A percentile compares a stretch with the other conserved stretches of the same genome.
Conservation (phyloP, 1,140 invertebrate species). For the Wasmannia auropunctata region DNA sequence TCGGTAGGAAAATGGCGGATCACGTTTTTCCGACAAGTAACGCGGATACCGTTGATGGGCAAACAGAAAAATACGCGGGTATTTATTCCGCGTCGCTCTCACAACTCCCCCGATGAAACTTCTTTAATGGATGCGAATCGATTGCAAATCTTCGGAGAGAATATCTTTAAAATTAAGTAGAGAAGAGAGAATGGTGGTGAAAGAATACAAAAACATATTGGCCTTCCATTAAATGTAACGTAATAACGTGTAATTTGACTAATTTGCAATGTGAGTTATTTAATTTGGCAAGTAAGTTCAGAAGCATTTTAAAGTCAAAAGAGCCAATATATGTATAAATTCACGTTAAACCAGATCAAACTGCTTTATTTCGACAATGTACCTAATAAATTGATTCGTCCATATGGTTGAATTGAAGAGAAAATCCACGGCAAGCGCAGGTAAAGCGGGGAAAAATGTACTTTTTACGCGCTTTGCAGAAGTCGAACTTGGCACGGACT, state of each 20-base stretch:
- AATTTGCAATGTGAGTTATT: not conserved
- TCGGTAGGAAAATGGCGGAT: conserved; percentile 12
- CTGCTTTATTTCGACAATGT: not conserved
- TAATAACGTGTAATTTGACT: no score
- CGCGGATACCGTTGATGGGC: not conserved
- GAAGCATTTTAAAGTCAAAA: not conserved
- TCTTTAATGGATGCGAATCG: conserved; percentile 30
- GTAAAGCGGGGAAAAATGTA: not conserved
- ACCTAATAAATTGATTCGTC: conserved; percentile 13
- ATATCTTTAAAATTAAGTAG: not conserved
- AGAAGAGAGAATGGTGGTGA: not conserved
- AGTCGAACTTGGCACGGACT: not conserved
- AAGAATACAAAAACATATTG: not conserved
- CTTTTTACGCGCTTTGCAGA: conserved; percentile 3
- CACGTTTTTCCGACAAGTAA: conserved; percentile 11
- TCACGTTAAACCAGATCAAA: not conserved
- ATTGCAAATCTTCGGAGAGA: not conserved
- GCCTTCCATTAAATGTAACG: not conserved
- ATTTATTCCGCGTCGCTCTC: conserved; percentile 7
- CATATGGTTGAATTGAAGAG: not conserved
- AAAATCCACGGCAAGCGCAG: not conserved
- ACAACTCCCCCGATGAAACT: not conserved
- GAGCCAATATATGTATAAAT: conserved; percentile 6
- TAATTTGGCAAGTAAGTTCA: not conserved
- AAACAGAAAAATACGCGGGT: conserved; percentile 22